phyloP scores from a whole-genome alignment of 2,888 invertebrate genomes.

The Venustoraphidia nigricollis region DNA sequence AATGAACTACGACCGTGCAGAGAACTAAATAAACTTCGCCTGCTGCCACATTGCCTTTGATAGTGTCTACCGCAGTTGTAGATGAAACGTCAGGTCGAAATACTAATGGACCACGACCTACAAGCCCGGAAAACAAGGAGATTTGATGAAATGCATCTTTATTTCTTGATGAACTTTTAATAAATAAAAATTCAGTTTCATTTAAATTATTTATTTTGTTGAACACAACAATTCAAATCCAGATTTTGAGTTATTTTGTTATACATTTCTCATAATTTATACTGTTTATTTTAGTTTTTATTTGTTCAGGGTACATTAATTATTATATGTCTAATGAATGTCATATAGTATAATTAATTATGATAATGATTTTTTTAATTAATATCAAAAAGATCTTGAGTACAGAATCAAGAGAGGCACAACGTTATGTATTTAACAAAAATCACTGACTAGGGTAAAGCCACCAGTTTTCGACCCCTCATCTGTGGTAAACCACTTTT shows the following conservation, averaged over 20 bases:
- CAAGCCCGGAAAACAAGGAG: too few relatives aligned
- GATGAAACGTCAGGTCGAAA: too few relatives aligned
- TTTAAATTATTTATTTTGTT: slow-evolving; percentile 5
- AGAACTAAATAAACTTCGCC: too few relatives aligned
- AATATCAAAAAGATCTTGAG: slow-evolving; percentile 21
- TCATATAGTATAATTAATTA: background rate
- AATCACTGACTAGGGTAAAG: background rate
- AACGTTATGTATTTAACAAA: slow-evolving; percentile 17
- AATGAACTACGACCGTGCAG: too few relatives aligned
- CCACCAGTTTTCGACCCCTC: too few relatives aligned
- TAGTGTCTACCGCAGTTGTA: too few relatives aligned
- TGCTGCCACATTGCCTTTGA: too few relatives aligned
- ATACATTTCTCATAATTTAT: background rate
- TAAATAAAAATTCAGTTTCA: slow-evolving; percentile 3
- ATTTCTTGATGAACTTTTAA: slow-evolving; percentile 1
- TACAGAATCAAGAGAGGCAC: slow-evolving; percentile 21
- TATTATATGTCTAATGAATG: background rate
- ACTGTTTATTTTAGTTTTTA: background rate
- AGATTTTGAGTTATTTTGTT: slow-evolving; percentile 1
- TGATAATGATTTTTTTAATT: slow-evolving; percentile 7
- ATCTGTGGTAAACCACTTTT: too few relatives aligned
- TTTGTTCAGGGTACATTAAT: background rate
- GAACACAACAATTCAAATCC: slow-evolving; percentile 4
- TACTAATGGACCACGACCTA: too few relatives aligned
- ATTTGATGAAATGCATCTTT: too few relatives aligned